Evolutionary conservation across 2,888 invertebrate genomes (phyloP).

Genomic region (Prosapia bicincta): DNA sequence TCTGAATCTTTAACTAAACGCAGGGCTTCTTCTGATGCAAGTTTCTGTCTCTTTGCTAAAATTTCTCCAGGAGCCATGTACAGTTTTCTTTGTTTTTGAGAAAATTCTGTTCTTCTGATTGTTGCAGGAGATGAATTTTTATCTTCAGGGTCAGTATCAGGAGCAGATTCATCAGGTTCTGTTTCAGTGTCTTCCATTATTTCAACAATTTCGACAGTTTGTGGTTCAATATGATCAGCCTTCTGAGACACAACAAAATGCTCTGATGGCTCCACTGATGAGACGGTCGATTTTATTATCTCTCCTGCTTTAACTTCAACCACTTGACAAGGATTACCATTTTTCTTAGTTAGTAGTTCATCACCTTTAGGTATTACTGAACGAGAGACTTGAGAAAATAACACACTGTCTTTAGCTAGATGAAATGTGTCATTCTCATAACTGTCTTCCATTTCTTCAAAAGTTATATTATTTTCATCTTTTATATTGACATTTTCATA

Average conservation of each 20-base stretch:
- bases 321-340: conserved; percentile 49
- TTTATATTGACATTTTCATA: conserved; percentile 37
- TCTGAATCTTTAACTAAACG: conserved; percentile 13
- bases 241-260: conserved; percentile 45
- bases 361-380: conserved; percentile 43
- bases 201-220: conserved; percentile 49
- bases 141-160: conserved; percentile 40
- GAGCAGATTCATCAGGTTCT: conserved; percentile 43
- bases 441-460: conserved; percentile 29
- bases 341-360: conserved; percentile 30
- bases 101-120: conserved; percentile 32
- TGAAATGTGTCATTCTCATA: conserved; percentile 52
- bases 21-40: conserved; percentile 36
- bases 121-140: conserved; percentile 38
- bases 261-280: conserved; percentile 46
- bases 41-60: conserved; percentile 38
- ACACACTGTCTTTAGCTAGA: conserved; percentile 61
- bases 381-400: conserved; percentile 65
- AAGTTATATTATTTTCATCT: conserved; percentile 14
- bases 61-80: conserved; percentile 37
- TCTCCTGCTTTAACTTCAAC: conserved; percentile 68
- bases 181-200: conserved; percentile 49
- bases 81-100: conserved; percentile 33
- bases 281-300: conserved; percentile 62
- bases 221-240: conserved; percentile 44